These are phyloP conservation scores for Tetramorium simillimum DNA, from an alignment of 1,140 invertebrate genomes.

Conservation along the genomic window DNA sequence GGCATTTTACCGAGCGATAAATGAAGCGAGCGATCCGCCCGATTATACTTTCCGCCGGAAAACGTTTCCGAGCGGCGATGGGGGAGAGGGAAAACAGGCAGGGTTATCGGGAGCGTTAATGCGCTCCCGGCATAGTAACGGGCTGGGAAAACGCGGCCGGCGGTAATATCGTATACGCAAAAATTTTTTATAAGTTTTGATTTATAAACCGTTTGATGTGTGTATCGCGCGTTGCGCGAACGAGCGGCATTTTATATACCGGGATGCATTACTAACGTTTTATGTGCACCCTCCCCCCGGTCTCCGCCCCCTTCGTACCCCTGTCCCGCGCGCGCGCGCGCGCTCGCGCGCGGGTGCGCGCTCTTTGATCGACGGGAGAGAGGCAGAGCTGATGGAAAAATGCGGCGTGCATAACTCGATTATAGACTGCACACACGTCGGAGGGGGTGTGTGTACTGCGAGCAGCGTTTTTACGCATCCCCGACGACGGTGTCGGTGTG, in stretches of 20 bases:
- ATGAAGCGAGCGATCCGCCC: conserved; percentile 39
- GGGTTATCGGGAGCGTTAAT: conserved; percentile 50
- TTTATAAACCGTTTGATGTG: conserved; percentile 70
- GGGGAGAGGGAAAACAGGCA: neutral
- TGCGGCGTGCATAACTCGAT: conserved; percentile 69
- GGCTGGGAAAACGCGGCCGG: conserved; percentile 33
- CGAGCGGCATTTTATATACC: conserved; percentile 69
- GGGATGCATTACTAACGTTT: conserved; percentile 70
- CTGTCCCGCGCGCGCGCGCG: neutral
- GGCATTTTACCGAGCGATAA: conserved; percentile 34
- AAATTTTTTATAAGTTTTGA: conserved; percentile 73
- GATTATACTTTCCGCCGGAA: conserved; percentile 22
- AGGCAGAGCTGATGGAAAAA: conserved; percentile 72
- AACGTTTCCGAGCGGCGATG: neutral
- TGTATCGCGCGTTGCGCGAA: conserved; percentile 64
- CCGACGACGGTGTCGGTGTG: conserved; percentile 44
- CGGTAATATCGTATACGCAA: conserved; percentile 52
- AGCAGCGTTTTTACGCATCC: conserved; percentile 72
- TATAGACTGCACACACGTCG: conserved; percentile 68
- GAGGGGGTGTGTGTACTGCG: conserved; percentile 4
- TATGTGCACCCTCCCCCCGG: conserved; percentile 46
- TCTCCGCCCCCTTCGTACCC: neutral
- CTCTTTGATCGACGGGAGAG: conserved; percentile 70
- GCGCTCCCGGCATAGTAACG: conserved; percentile 27
- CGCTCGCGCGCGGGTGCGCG: conserved; percentile 16